Conservation (phyloP, 2,797 vertebrate species). For the Rhabdophis nuchalis region DNA sequence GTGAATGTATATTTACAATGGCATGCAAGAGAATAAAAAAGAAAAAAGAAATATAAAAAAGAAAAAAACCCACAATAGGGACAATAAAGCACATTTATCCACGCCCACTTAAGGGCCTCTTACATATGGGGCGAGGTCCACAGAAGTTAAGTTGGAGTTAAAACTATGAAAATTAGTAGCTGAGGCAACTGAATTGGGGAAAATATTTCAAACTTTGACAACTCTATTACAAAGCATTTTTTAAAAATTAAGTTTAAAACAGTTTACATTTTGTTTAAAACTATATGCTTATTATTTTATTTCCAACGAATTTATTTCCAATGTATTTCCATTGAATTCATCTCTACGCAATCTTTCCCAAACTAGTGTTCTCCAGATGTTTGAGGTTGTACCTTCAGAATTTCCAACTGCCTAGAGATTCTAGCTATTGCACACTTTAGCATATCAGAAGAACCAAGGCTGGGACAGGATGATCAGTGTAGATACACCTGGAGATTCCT, state of each 20-base stretch:
- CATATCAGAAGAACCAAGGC: not conserved
- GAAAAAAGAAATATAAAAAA: too few species aligned
- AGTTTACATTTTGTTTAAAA: not conserved
- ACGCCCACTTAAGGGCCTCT: not conserved
- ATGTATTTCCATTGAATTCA: not conserved
- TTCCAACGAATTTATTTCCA: not conserved
- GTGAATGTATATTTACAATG: too few species aligned
- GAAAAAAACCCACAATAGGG: not conserved
- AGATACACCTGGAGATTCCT: not conserved
- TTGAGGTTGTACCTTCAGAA: not conserved
- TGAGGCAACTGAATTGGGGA: not conserved
- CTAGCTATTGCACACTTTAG: not conserved
- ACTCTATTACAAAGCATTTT: not conserved
- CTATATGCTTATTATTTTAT: not conserved
- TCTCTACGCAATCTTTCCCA: not conserved
- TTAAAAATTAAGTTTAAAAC: not conserved
- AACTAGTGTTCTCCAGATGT: not conserved
- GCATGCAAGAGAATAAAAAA: too few species aligned
- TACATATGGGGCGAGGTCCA: not conserved
- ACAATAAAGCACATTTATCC: not conserved
- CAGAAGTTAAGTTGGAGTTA: not conserved
- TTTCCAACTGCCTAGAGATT: not conserved
- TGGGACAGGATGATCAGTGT: not conserved
- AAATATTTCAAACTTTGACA: not conserved
- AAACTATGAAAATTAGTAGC: not conserved